These are phyloP conservation scores for Psittacula cyanocephala DNA, from an alignment of 2,113 vertebrate genomes.

Conservation along the genomic window DNA sequence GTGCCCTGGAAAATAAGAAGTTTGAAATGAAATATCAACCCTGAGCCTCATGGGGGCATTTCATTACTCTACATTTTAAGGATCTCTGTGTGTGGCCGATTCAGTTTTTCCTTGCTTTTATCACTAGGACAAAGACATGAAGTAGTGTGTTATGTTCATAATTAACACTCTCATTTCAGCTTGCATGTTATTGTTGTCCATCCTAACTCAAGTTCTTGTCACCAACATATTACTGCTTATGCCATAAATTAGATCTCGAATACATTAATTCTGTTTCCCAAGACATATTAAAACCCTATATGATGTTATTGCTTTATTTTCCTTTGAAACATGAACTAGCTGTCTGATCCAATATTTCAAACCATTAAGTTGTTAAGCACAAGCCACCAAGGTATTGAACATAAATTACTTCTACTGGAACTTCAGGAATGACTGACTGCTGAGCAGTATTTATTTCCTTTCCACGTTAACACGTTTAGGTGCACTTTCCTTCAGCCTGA, in stretches of 20 bases:
- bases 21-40: neutral
- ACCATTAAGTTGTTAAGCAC: neutral
- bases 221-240: neutral
- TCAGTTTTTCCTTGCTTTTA: neutral
- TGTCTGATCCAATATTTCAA: slow-evolving; percentile 17
- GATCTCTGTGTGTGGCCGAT: neutral
- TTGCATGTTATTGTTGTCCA: neutral
- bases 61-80: neutral
- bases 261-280: neutral
- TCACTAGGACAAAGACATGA: neutral
- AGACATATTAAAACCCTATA: neutral
- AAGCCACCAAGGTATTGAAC: neutral
- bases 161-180: neutral
- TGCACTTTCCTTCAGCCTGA: neutral
- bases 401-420: neutral
- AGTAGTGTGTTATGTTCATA: neutral
- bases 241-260: neutral
- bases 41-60: neutral
- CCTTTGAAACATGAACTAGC: neutral
- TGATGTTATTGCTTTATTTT: slow-evolving; percentile 8
- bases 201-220: neutral
- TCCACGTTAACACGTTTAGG: neutral
- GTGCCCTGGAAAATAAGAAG: neutral
- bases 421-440: neutral
- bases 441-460: neutral